These are phyloP conservation scores for Nycticryphes semicollaris DNA, from an alignment of 2,113 vertebrate genomes.

Conservation along the genomic window DNA sequence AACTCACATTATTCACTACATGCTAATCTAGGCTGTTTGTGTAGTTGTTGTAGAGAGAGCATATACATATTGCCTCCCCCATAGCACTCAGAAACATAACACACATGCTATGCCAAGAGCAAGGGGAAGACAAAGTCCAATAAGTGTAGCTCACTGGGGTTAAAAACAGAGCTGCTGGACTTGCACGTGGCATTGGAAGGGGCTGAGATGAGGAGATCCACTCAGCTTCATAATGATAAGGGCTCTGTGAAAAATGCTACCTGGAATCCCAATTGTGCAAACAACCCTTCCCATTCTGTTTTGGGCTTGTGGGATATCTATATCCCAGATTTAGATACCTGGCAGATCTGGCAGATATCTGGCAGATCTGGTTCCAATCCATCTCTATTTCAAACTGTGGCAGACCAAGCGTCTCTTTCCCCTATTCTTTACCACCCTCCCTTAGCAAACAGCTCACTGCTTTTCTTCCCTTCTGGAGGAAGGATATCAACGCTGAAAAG, in stretches of 20 bases:
- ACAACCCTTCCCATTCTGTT: background rate
- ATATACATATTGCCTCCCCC: background rate
- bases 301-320: background rate
- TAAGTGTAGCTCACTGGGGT: background rate
- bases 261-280: background rate
- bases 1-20: background rate
- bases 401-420: background rate
- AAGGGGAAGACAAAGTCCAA: background rate
- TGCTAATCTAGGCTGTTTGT: background rate
- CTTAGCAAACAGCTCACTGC: background rate
- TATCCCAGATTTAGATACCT: background rate
- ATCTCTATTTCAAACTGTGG: background rate
- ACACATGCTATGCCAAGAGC: background rate
- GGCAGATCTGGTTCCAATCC: background rate
- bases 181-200: background rate
- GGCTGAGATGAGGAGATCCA: background rate
- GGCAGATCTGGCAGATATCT: background rate
- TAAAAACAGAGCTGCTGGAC: background rate
- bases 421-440: background rate
- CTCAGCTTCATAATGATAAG: background rate
- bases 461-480: constrained; percentile 8
- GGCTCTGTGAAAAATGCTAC: background rate
- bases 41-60: background rate
- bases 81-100: background rate
- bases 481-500: background rate